Percentiles rank a stretch among this genome's conserved stretches.
Evolutionary conservation across 2,113 vertebrate species (phyloP).

Genomic region (Tauraco erythrolophus): DNA sequence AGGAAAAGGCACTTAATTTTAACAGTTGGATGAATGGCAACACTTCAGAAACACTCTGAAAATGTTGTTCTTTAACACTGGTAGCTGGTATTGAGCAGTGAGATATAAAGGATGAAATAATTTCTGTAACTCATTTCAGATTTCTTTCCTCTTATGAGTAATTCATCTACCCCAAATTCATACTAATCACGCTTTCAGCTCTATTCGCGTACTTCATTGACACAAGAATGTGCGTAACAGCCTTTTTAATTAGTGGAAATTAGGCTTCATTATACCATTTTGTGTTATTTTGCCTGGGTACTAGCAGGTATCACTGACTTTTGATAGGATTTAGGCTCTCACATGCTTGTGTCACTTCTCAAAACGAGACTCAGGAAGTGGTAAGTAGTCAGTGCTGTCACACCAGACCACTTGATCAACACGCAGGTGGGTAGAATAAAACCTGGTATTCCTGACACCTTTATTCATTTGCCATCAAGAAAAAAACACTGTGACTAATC

Average conservation of each 20-base stretch:
- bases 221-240: not conserved
- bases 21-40: not conserved
- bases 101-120: not conserved
- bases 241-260: not conserved
- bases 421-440: not conserved
- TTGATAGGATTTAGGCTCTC: not conserved
- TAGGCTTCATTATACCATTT: not conserved
- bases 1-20: not conserved
- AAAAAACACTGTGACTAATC: not conserved
- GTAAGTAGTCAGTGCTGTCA: not conserved
- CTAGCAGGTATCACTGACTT: not conserved
- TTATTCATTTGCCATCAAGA: not conserved
- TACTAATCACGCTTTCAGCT: not conserved
- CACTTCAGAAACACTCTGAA: not conserved
- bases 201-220: not conserved
- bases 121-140: not conserved
- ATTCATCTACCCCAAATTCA: not conserved
- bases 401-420: not conserved
- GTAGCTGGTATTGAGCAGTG: not conserved
- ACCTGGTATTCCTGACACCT: not conserved
- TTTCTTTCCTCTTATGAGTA: not conserved
- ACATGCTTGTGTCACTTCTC: not conserved
- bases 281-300: not conserved
- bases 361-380: not conserved
- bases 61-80: not conserved